Evolutionary conservation across 2,797 vertebrate species (phyloP).

Genomic region (Myotis myotis): DNA sequence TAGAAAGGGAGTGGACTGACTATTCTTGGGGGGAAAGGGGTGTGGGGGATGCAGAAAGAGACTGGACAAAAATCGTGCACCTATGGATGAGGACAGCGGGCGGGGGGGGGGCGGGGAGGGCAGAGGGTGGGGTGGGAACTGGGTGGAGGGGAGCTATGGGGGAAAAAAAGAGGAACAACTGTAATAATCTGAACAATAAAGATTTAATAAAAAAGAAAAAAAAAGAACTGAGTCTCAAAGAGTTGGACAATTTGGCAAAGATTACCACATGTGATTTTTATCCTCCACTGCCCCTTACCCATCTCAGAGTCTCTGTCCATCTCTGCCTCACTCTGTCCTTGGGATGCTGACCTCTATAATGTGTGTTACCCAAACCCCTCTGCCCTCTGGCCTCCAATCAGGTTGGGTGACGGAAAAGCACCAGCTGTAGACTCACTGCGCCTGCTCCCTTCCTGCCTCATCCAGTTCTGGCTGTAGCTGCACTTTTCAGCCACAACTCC

Average conservation of each 20-base stretch:
- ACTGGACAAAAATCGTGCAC: too few relatives aligned
- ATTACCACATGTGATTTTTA: neutral
- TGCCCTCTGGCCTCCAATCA: neutral
- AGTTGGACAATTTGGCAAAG: neutral
- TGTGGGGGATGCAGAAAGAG: too few relatives aligned
- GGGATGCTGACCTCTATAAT: neutral
- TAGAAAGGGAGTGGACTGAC: too few relatives aligned
- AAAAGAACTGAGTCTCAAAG: neutral
- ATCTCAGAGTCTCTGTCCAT: neutral
- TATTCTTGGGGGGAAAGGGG: too few relatives aligned
- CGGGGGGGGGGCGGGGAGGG: too few relatives aligned
- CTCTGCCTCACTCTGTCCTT: neutral
- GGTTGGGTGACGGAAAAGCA: too few relatives aligned
- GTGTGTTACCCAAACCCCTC: neutral
- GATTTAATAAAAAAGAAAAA: too few relatives aligned
- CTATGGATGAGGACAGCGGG: too few relatives aligned
- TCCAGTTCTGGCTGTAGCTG: fast-evolving
- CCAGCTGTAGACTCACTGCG: fast-evolving
- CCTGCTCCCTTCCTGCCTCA: neutral
- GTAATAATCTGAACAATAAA: too few relatives aligned
- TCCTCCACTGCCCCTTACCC: neutral
- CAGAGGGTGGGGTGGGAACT: too few relatives aligned
- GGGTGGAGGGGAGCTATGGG: too few relatives aligned
- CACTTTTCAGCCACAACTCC: neutral
- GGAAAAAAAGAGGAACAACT: too few relatives aligned